Percentiles rank a stretch among this genome's conserved stretches.
These are phyloP conservation scores for Lutraria lutraria DNA, from an alignment of 2,888 invertebrate genomes.

Conservation along the genomic window DNA sequence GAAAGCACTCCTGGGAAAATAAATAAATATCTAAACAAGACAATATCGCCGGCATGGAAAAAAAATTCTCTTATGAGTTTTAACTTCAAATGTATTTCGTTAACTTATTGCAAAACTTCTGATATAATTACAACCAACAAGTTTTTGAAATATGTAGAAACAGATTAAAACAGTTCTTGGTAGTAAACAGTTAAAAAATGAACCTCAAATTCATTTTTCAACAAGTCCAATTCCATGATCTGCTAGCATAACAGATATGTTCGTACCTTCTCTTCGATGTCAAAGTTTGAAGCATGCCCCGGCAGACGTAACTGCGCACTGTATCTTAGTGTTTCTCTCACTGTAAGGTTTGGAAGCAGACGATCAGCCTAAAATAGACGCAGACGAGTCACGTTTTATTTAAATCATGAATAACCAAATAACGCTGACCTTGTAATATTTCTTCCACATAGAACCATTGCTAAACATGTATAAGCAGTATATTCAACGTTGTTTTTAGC, in stretches of 20 bases:
- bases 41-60: not conserved
- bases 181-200: too few relatives aligned
- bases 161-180: too few relatives aligned
- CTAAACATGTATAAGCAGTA: not conserved
- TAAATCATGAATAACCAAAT: not conserved
- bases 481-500: too few relatives aligned
- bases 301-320: conserved; percentile 84
- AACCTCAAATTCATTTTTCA: not conserved
- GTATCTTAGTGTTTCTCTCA: conserved; percentile 90
- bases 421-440: not conserved
- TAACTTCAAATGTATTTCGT: too few relatives aligned
- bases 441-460: not conserved
- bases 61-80: too few relatives aligned
- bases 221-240: not conserved
- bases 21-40: not conserved
- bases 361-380: conserved; percentile 90
- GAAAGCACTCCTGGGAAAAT: not conserved
- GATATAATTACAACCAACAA: too few relatives aligned
- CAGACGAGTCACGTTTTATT: not conserved
- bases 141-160: too few relatives aligned
- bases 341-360: conserved; percentile 94
- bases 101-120: too few relatives aligned
- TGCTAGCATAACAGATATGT: not conserved
- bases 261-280: conserved; percentile 72
- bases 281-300: conserved; percentile 66